These are phyloP conservation scores for Apodemia mormo DNA, from an alignment of 2,888 invertebrate genomes.

Conservation along the genomic window DNA sequence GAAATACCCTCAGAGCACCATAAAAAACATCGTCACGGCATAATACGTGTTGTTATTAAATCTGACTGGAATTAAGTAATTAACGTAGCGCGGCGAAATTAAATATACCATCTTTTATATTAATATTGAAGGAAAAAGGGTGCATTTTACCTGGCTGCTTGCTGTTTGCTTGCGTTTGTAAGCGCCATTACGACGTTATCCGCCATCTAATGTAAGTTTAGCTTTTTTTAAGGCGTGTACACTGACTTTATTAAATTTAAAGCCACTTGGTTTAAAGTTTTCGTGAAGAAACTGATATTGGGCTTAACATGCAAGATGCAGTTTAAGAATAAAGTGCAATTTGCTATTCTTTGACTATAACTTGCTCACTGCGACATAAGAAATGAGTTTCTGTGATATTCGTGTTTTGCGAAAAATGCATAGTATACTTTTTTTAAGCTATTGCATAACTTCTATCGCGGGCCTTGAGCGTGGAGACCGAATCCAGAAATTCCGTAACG, in stretches of 20 bases:
- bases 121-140: slow-evolving; percentile 5
- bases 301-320: not conserved
- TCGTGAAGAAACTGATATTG: not conserved
- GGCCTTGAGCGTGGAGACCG: too few relatives aligned
- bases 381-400: too few relatives aligned
- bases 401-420: too few relatives aligned
- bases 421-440: too few relatives aligned
- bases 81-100: slow-evolving; percentile 26
- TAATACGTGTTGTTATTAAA: slow-evolving; percentile 5
- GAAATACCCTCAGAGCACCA: not conserved
- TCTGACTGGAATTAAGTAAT: slow-evolving; percentile 33
- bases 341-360: not conserved
- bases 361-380: not conserved
- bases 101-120: slow-evolving; percentile 14
- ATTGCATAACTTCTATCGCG: too few relatives aligned
- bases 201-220: slow-evolving; percentile 46
- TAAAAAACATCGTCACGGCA: slow-evolving; percentile 4
- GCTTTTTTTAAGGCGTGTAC: slow-evolving; percentile 31
- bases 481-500: too few relatives aligned
- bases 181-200: slow-evolving; percentile 50
- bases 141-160: slow-evolving; percentile 1
- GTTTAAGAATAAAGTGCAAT: not conserved
- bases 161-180: slow-evolving; percentile 49
- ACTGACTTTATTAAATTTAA: slow-evolving; percentile 37
- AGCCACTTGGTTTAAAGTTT: slow-evolving; percentile 31